Conservation (phyloP, 2,113 vertebrate species). For the Geococcyx californianus region DNA sequence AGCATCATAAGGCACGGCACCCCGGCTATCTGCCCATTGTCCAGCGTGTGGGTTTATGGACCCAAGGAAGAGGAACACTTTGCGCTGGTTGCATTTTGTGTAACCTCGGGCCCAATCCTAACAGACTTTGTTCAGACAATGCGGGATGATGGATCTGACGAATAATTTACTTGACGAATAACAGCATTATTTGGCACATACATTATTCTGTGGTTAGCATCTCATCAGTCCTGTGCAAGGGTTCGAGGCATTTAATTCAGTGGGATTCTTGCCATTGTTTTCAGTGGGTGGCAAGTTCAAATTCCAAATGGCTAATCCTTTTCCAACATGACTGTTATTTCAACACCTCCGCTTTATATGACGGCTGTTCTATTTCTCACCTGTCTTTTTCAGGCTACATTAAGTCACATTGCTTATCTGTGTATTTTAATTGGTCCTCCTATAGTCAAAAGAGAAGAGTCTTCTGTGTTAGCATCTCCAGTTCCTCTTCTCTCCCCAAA, state of each 20-base stretch:
- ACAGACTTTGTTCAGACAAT: not conserved
- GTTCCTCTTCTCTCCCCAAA: not conserved
- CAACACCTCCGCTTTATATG: not conserved
- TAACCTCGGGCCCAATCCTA: not conserved
- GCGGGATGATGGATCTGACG: not conserved
- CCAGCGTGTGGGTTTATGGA: not conserved
- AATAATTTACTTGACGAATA: conserved; percentile 42
- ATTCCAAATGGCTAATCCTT: not conserved
- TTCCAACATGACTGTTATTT: not conserved
- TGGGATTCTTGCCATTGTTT: not conserved
- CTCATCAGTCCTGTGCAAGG: not conserved
- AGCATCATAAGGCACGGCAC: not conserved
- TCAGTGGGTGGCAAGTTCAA: not conserved
- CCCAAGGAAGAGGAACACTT: not conserved
- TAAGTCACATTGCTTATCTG: not conserved
- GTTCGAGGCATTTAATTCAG: not conserved
- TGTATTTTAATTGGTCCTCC: not conserved
- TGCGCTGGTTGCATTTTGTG: not conserved
- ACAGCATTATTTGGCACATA: conserved; percentile 30
- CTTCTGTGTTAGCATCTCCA: not conserved
- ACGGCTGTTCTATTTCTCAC: not conserved
- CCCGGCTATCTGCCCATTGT: not conserved
- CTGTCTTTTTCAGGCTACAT: not conserved
- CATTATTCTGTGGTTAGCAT: not conserved
- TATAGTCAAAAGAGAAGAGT: not conserved